These are phyloP conservation scores for Zaprionus ornatus DNA, from an alignment of 1,140 invertebrate species.

Conservation along the genomic window DNA sequence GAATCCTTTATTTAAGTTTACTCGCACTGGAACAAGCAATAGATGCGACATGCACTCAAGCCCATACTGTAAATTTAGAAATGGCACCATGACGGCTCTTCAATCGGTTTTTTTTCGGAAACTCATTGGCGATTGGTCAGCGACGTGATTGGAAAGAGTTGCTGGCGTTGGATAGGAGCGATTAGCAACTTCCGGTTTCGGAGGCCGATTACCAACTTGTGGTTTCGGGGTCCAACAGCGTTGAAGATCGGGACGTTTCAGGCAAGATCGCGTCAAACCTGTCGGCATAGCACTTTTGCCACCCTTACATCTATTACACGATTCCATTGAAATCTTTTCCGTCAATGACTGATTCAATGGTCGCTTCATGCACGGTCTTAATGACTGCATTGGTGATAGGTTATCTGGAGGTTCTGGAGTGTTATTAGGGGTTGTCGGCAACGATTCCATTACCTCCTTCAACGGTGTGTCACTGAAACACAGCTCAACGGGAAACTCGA, in stretches of 20 bases:
- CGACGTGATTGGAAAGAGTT: not conserved
- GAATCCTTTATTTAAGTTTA: constrained; percentile 26
- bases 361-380: too few relatives aligned
- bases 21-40: constrained; percentile 30
- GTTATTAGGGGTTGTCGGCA: not conserved
- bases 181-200: not conserved
- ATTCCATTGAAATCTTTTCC: not conserved
- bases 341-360: not conserved
- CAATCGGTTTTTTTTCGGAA: not conserved
- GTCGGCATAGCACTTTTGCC: not conserved
- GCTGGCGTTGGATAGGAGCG: not conserved
- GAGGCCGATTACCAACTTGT: not conserved
- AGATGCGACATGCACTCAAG: constrained; percentile 35
- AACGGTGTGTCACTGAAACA: not conserved
- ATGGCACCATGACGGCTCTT: not conserved
- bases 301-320: not conserved
- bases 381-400: too few relatives aligned
- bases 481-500: not conserved
- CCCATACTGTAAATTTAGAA: constrained; percentile 50
- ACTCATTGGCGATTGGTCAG: not conserved
- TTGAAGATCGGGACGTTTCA: not conserved
- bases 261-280: not conserved
- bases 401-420: too few relatives aligned
- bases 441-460: not conserved
- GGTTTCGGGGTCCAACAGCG: constrained; percentile 19